Base-by-base conservation (phyloP, 2,113 vertebrate species). In the Camelus dromedarius region DNA sequence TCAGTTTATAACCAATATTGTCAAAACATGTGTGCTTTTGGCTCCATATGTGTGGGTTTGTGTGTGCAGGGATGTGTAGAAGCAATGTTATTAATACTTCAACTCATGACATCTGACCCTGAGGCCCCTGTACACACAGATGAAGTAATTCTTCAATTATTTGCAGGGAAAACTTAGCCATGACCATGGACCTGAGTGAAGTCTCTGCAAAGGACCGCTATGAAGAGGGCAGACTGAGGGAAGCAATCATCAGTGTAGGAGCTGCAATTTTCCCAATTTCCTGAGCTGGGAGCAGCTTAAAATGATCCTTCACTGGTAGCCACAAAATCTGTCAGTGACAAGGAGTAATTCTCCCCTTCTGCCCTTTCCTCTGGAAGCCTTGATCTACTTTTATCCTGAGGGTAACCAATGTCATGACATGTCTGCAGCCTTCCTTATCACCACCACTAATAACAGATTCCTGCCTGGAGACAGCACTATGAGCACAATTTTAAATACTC, bases 301-400 rank as follows among this genome's bases (percentile, higher is more conserved):
- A 82, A 48, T 66, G 77, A 86, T 80, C 64, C 77, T 92, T 84
- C 80, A 60, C 85, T 89, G 24, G 77, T 62, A 93, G 60, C 50
- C 70, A 24, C 50, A 20, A 42, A 92, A 60, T 50, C 48, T 94
- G 79, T 46, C 69, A 83, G 38, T 46, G 60, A 87, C 1, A 1
- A 60, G 77, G 26, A 81, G 3, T 76, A 35, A 95, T 86, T 87
- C 87, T 72, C 58, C 54, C 83, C 88, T n/a, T 67, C 76, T 88
- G 77, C 85, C 93, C 86, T 96, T 80, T 95, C 73, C 58, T 91
- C 70, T 2, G n/a, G 87, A 86, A 75, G 28, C 64, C 93, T 95
- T 89, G 93, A 97, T 97, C 93, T 91, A 3, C 66, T 94, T 82
- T 92, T 96, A 76, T 89, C 91, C 96, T 81, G 90, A 82, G 93